Evolutionary conservation across 2,797 vertebrate genomes (phyloP).

Genomic region (Etheostoma perlongum): DNA sequence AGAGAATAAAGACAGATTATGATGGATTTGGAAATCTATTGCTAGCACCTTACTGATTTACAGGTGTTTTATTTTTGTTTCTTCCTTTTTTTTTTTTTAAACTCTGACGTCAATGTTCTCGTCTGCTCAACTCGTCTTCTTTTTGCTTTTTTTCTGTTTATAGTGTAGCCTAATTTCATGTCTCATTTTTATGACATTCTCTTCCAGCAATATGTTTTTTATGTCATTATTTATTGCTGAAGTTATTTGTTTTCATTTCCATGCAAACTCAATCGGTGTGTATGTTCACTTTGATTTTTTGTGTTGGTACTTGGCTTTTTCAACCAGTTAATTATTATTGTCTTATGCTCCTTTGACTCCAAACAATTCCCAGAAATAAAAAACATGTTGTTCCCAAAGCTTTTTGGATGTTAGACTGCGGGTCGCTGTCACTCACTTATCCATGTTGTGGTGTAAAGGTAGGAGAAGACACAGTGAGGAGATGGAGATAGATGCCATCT

Average conservation of each 20-base stretch:
- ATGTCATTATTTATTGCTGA: slow-evolving; percentile 84
- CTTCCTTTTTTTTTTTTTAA: slow-evolving; percentile 79
- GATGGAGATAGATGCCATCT: slow-evolving; percentile 37
- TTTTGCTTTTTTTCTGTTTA: slow-evolving; percentile 61
- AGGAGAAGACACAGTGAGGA: slow-evolving; percentile 2
- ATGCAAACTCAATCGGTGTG: slow-evolving; percentile 75
- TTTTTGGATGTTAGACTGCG: slow-evolving; percentile 65
- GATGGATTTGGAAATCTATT: slow-evolving; percentile 88
- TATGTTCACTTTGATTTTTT: slow-evolving; percentile 80
- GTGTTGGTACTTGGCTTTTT: slow-evolving; percentile 89
- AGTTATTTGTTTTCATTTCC: slow-evolving; percentile 80
- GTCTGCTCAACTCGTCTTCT: slow-evolving; percentile 67
- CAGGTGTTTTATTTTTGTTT: slow-evolving; percentile 81
- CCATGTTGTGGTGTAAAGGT: slow-evolving; percentile 20
- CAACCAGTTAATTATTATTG: slow-evolving; percentile 82
- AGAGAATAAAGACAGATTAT: slow-evolving; percentile 87
- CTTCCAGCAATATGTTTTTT: slow-evolving; percentile 63
- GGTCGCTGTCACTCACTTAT: slow-evolving; percentile 59
- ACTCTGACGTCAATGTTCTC: slow-evolving; percentile 64
- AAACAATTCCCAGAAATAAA: slow-evolving; percentile 97
- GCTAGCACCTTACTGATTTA: slow-evolving; percentile 87
- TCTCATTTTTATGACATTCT: slow-evolving; percentile 73
- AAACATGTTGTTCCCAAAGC: slow-evolving; percentile 93
- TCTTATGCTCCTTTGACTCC: slow-evolving; percentile 91
- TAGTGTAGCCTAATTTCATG: slow-evolving; percentile 67